Evolutionary conservation across 2,888 invertebrate genomes (phyloP).

Genomic region (Plagodis dolabraria): DNA sequence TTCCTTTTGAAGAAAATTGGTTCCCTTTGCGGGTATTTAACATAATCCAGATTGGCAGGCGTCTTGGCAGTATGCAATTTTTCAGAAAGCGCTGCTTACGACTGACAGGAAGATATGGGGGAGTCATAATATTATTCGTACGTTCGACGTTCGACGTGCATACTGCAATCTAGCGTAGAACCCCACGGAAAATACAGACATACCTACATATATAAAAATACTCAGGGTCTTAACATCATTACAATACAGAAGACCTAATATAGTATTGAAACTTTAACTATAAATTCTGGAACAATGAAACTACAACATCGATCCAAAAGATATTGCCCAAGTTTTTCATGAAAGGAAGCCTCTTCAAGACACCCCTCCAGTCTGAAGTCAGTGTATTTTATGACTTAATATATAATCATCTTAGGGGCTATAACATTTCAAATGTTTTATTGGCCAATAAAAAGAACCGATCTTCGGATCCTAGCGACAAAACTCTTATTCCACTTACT

Average conservation of each 20-base stretch:
- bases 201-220: not conserved
- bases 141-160: no score
- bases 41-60: no score
- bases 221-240: not conserved
- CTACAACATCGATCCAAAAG: not conserved
- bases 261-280: not conserved
- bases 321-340: not conserved
- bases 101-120: no score
- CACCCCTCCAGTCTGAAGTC: conserved; percentile 5
- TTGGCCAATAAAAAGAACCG: conserved; percentile 29
- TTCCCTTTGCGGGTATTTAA: no score
- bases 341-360: conserved; percentile 1
- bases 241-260: not conserved
- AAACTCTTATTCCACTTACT: conserved; percentile 21
- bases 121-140: no score
- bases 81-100: no score
- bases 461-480: conserved; percentile 20
- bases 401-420: conserved; percentile 22
- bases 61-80: no score
- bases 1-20: no score
- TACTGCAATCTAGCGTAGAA: no score
- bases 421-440: conserved; percentile 29
- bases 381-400: conserved; percentile 15
- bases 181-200: no score
- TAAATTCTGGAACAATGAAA: not conserved